A percentile compares a stretch with the other conserved stretches of the same genome.
Evolutionary conservation across 2,797 vertebrate genomes (phyloP).

Genomic region (Sebastes baramenuke): DNA sequence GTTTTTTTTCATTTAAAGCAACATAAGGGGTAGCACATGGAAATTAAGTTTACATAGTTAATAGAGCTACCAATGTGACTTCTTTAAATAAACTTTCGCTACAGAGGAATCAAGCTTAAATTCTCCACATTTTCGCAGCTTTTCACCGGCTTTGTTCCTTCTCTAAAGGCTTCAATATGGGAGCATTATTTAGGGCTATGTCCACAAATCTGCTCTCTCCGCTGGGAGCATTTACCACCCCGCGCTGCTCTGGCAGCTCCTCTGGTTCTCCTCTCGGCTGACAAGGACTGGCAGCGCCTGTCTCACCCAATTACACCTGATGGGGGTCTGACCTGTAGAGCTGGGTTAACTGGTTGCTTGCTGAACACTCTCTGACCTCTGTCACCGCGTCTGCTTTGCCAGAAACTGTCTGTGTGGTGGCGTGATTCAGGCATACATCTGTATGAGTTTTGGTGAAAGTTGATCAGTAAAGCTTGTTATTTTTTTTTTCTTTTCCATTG

Average conservation of each 20-base stretch:
- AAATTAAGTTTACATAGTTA: neutral
- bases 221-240: constrained; percentile 76
- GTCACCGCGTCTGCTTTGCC: constrained; percentile 52
- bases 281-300: constrained; percentile 75
- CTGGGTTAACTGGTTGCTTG: constrained; percentile 65
- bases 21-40: neutral
- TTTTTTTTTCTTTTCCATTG: neutral
- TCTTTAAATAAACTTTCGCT: neutral
- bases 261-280: constrained; percentile 75
- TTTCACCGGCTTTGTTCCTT: constrained; percentile 30
- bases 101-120: neutral
- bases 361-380: constrained; percentile 68
- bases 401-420: constrained; percentile 26
- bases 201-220: constrained; percentile 62
- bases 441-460: neutral
- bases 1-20: neutral
- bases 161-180: constrained; percentile 44
- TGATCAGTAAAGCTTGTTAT: neutral
- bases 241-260: constrained; percentile 57
- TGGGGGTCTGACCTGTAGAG: constrained; percentile 66
- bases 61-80: neutral
- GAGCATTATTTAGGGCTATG: constrained; percentile 58
- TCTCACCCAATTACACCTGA: constrained; percentile 78
- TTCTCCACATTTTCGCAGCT: constrained; percentile 11
- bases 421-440: constrained; percentile 1